Percentiles rank a stretch among this genome's conserved stretches.
Conservation (phyloP, 1,140 invertebrate genomes). For the Papilio glaucus region DNA sequence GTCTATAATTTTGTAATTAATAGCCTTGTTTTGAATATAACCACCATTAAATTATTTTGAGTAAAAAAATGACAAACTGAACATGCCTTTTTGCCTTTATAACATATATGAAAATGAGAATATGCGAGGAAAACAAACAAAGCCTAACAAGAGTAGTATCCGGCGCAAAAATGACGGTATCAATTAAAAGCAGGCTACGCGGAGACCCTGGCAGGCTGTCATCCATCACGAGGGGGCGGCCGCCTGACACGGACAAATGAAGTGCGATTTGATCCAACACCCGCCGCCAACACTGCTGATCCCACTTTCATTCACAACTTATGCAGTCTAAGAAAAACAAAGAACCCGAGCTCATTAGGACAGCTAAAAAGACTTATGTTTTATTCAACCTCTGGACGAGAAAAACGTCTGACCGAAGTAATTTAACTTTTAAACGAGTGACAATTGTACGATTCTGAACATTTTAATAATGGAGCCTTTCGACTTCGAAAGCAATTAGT, state of each 20-base stretch:
- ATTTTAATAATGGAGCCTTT: conserved; percentile 59
- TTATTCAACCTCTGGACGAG: conserved; percentile 71
- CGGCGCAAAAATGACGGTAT: conserved; percentile 72
- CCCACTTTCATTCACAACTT: conserved; percentile 77
- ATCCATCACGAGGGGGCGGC: conserved; percentile 59
- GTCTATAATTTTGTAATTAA: too few species aligned
- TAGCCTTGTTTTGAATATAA: too few species aligned
- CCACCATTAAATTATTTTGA: too few species aligned
- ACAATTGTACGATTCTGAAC: conserved; percentile 72
- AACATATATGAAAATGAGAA: background rate
- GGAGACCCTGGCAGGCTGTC: conserved; percentile 51
- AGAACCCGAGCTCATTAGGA: conserved; percentile 73
- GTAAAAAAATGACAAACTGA: background rate
- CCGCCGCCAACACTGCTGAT: conserved; percentile 54
- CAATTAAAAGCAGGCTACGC: conserved; percentile 73
- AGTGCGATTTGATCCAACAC: conserved; percentile 77
- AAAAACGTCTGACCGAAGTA: conserved; percentile 73
- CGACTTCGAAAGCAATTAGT: conserved; percentile 55
- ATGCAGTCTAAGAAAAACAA: conserved; percentile 79
- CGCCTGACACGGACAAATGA: conserved; percentile 78
- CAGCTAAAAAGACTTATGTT: conserved; percentile 78
- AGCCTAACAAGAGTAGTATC: conserved; percentile 35
- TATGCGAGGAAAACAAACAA: background rate
- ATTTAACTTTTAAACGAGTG: conserved; percentile 81
- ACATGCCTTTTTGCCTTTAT: background rate